Evolutionary conservation across 2,888 invertebrate genomes (phyloP), one percentile per base, ranked within the genome.

Genomic region (Campoplex capitator): DNA sequence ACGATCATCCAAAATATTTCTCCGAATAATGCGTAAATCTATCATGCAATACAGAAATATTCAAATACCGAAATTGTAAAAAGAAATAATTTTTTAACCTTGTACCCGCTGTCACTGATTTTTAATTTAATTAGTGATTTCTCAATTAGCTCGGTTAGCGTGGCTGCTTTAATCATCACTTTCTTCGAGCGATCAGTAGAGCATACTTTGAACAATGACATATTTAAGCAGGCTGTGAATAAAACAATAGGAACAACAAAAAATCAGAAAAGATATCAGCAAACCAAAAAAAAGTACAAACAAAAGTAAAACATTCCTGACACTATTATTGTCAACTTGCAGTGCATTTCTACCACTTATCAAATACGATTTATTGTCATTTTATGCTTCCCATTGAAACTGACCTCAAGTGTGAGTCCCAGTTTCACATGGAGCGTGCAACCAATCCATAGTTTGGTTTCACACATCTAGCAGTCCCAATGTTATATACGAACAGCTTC

Each of bases 371-470:
- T 32, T 32, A 42, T 18, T n/a, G 51, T 18, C 28, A 32, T 74
- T 74, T 56, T 56, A 38, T n/a, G 35, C 35, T 18, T 16, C 35
- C 9, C n/a, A 38, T 28, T 7, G 18, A 54, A 74, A 35, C 74
- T 38, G 7, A 74, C 74, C 74, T 74, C n/a, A 18, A n/a, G 8
- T 74, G 56, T 28, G 38, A 58, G 54, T 54, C 54, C 16, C 54
- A 54, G 54, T 16, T 9, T 81, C 62, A 83, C 23, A 85, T 56
- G 28, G 45, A 9, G 28, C 71, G 62, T 4, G 58, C 38, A 42
- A 83, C 77, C 48, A 88, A 80, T 67, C 73, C 84, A 48, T 84
- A 80, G 13, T 79, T 83, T 13, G 84, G 83, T 70, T 88, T 88
- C 28, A 88, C 83, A 68, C 82, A 86, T 16, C 68, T 56, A 58